Evolutionary conservation across 2,888 invertebrate genomes (phyloP).

Genomic region (Tricholauxania praeusta): DNA sequence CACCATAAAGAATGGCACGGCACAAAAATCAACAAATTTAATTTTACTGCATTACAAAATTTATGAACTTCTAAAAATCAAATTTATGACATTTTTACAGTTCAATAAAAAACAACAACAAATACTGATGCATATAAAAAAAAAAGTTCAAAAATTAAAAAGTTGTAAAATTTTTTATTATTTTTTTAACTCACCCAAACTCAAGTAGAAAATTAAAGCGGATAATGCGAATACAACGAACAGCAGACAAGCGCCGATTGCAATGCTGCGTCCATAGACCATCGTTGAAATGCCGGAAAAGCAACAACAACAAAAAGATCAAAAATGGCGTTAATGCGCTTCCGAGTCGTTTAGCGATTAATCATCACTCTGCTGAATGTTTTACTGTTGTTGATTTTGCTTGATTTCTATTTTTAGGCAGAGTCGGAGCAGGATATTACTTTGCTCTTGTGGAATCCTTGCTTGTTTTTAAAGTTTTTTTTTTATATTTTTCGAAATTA

Average conservation of each 20-base stretch:
- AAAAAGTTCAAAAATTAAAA: neutral
- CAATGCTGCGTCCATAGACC: constrained; percentile 65
- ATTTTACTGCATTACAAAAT: neutral
- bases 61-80: neutral
- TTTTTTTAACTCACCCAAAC: constrained; percentile 61
- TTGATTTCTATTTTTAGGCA: constrained; percentile 34
- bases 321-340: constrained; percentile 40
- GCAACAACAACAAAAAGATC: constrained; percentile 1
- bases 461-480: neutral
- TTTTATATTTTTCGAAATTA: neutral
- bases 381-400: constrained; percentile 28
- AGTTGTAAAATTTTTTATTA: neutral
- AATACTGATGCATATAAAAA: neutral
- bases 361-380: constrained; percentile 42
- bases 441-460: constrained; percentile 20
- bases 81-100: too few relatives aligned
- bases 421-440: constrained; percentile 41
- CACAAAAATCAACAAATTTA: neutral
- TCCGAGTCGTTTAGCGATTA: constrained; percentile 50
- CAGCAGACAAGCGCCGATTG: constrained; percentile 63
- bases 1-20: neutral
- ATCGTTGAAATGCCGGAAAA: constrained; percentile 45
- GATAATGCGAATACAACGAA: constrained; percentile 60
- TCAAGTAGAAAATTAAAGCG: constrained; percentile 64
- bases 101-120: neutral